Base-by-base conservation (phyloP, 2,888 invertebrate genomes). In the Protophormia terraenovae region DNA sequence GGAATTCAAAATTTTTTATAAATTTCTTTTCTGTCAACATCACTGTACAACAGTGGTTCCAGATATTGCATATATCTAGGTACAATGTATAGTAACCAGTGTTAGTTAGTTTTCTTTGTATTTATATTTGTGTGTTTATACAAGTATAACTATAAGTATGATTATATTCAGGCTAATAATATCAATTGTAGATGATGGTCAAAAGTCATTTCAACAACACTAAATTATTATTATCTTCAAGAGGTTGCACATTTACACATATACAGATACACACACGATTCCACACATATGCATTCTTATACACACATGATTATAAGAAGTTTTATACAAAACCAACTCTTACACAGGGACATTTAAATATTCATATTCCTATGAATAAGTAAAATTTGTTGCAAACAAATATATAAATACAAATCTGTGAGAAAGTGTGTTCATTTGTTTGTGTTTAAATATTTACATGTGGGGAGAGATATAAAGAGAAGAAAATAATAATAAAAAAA, bases 161-260 rank as follows among this genome's bases (percentile, higher is more conserved):
- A 76, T 83, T 76, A 76, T 83, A 83, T 85, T 85, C 85, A 73
- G 82, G 78, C 85, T 85, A 85, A 85, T 85, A 93, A 93, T 90
- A 93, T 93, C 89, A 92, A 90, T 87, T 90, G 91, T 91, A 91
- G 90, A 90, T 92, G 93, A 93, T 92, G 93, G 93, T 93, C 93
- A 93, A 93, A 93, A 93, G 93, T 92, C 93, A 92, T 92, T 93
- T 93, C 92, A 93, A 93, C 93, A 93, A 90, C 91, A 93, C 92
- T 93, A 93, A 93, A 93, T 93, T 93, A 93, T 92, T 92, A 93
- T 95, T 88, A 93, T 94, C 90, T 93, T 91, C 93, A 89, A 92
- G 92, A 92, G 92, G 92, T 91, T 92, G 90, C 90, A 90, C 91
- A 91, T 87, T 85, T 84, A 81, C 84, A 86, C 78, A 71, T 14